These are phyloP conservation scores for Drosophila seclusa DNA, from an alignment of 2,888 invertebrate genomes.

Conservation along the genomic window DNA sequence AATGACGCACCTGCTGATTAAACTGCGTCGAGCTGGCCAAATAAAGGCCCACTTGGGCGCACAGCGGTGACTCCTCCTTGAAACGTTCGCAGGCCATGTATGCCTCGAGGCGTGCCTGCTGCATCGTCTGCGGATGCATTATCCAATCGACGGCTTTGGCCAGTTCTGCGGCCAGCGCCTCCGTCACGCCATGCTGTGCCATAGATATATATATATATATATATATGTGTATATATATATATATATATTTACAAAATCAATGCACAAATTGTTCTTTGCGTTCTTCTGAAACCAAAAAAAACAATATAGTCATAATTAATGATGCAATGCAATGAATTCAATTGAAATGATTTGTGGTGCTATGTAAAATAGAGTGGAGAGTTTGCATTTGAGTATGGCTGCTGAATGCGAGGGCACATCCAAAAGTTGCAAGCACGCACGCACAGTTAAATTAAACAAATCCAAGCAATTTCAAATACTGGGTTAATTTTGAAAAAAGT, in stretches of 20 bases:
- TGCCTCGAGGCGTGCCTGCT: conserved; percentile 91
- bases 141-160: conserved; percentile 93
- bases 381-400: not conserved
- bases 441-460: not conserved
- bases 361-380: not conserved
- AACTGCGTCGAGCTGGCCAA: conserved; percentile 90
- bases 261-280: not conserved
- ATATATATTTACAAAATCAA: not conserved
- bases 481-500: not conserved
- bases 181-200: conserved; percentile 82
- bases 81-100: conserved; percentile 92
- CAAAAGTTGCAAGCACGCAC: not conserved
- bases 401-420: not conserved
- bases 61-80: conserved; percentile 90
- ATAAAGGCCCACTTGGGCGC: conserved; percentile 93
- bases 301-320: conserved; percentile 1
- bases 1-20: conserved; percentile 93
- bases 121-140: conserved; percentile 91
- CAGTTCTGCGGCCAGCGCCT: conserved; percentile 89
- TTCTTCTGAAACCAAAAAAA: not conserved
- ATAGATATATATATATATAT: conserved; percentile 30
- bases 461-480: not conserved
- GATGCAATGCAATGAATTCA: conserved; percentile 32
- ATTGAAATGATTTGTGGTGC: conserved; percentile 12
- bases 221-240: not conserved